Evolutionary conservation across 2,888 invertebrate genomes (phyloP), one percentile per base, ranked within the genome.

Genomic region (Meandrusa payeni): DNA sequence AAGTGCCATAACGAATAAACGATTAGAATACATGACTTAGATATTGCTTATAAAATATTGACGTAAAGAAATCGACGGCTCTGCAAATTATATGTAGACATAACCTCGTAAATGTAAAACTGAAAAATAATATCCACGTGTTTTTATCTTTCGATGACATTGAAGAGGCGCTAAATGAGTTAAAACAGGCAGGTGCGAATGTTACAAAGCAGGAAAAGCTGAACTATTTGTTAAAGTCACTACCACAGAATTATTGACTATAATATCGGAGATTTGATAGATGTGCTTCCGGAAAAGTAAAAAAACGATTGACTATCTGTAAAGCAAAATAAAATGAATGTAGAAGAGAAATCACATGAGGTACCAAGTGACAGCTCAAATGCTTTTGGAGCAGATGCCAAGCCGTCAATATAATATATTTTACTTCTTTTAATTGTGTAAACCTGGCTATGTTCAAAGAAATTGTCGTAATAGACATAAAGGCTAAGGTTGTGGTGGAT

Each of bases 161-260:
- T 15, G 15, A 15, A 15, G 4, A 15, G 4, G 15, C 46, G 2
- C 37, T 46, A 1, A 54, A 54, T 22, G 51, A 50, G 10, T 13
- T 50, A 9, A 53, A 50, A 17, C 42, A 45, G 10, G 43, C 50
- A 23, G 42, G 43, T 0, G 47, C 40, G 5, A 3, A 4, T 1
- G 22, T 47, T 2, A 22, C 39, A 11, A 45, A 47, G 12, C 17
- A 11, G 7, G 50, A 47, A 34, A 47, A 50, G 33, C 19, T 50
- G 6, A 50, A 43, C 10, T 50, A 50, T 17, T 38, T 50, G 47
- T 19, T 46, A 17, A 47, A 43, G 31, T 3, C 22, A 4, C 15
- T 15, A 15, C 15, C 15, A 15, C 15, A 15, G 15, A 15, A 15
- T 4, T 15, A 15, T 15, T 3, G 15, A 3, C 15, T n/a, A n/a